Percentiles rank a stretch among this genome's conserved stretches.
Conservation (phyloP, 2,888 invertebrate species). For the Brachypalpus laphriformis region DNA sequence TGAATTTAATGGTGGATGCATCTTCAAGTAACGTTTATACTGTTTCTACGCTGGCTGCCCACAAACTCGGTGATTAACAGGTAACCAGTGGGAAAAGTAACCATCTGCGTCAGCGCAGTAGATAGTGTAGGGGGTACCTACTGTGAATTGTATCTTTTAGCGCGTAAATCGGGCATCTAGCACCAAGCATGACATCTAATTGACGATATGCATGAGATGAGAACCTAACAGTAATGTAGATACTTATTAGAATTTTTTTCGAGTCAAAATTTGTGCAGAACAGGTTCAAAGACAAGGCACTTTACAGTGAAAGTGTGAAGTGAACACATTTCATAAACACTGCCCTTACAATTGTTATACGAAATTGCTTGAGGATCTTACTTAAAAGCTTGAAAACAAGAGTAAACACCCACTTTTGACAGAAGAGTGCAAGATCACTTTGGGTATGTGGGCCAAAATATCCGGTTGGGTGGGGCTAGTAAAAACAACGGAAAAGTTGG, state of each 20-base stretch:
- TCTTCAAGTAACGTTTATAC: slow-evolving; percentile 81
- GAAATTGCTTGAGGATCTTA: slow-evolving; percentile 1
- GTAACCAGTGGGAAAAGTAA: slow-evolving; percentile 57
- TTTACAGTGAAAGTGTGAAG: slow-evolving; percentile 60
- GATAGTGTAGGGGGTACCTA: slow-evolving; percentile 7
- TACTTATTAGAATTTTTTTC: slow-evolving; percentile 23
- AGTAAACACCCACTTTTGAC: slow-evolving; percentile 23
- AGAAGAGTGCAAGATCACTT: background rate
- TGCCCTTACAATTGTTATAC: background rate
- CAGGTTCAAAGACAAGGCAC: background rate
- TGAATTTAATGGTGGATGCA: slow-evolving; percentile 72
- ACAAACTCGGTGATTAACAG: slow-evolving; percentile 77
- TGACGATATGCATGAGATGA: slow-evolving; percentile 70
- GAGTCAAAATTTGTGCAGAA: slow-evolving; percentile 9
- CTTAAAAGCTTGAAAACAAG: slow-evolving; percentile 33
- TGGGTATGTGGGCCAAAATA: slow-evolving; percentile 22
- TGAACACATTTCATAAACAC: background rate
- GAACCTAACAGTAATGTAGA: slow-evolving; percentile 57
- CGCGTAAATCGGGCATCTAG: slow-evolving; percentile 50
- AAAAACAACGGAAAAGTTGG: background rate
- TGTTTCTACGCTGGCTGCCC: slow-evolving; percentile 83
- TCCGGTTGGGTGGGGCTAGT: background rate
- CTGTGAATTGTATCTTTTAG: slow-evolving; percentile 45
- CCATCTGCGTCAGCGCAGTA: slow-evolving; percentile 56
- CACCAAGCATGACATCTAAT: slow-evolving; percentile 62